Conservation (phyloP, 2,113 vertebrate species). For the Corydoras sp. region DNA sequence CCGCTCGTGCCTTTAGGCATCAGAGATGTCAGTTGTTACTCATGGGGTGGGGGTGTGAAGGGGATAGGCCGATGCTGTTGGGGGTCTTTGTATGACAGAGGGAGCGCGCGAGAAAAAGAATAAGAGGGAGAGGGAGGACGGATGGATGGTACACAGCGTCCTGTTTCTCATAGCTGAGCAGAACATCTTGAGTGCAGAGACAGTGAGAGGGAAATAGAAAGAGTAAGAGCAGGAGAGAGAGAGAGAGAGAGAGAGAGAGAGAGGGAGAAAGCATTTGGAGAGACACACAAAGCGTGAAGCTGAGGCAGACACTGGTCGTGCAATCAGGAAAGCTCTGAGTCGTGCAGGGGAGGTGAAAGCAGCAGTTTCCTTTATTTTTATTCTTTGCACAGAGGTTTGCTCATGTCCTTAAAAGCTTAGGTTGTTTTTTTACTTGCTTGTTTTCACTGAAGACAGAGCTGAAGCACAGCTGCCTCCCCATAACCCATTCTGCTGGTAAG, state of each 20-base stretch:
- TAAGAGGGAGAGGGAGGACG: slow-evolving; percentile 38
- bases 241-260: not conserved
- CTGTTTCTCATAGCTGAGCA: slow-evolving; percentile 64
- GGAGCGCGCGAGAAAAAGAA: slow-evolving; percentile 29
- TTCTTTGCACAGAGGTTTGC: too few relatives aligned
- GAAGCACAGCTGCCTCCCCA: too few relatives aligned
- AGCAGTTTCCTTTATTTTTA: too few relatives aligned
- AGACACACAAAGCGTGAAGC: slow-evolving; percentile 41
- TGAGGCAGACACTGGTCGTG: slow-evolving; percentile 50
- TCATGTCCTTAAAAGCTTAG: too few relatives aligned
- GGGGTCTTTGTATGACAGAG: slow-evolving; percentile 48
- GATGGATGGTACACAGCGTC: slow-evolving; percentile 58
- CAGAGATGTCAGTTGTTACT: slow-evolving; percentile 62
- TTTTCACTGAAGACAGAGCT: too few relatives aligned
- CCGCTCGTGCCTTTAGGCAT: slow-evolving; percentile 56
- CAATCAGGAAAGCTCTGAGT: slow-evolving; percentile 56
- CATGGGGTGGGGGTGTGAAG: slow-evolving; percentile 61
- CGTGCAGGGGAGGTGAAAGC: too few relatives aligned
- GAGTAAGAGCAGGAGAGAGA: slow-evolving; percentile 36
- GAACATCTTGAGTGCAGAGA: slow-evolving; percentile 61
- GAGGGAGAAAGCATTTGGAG: too few relatives aligned
- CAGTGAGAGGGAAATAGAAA: slow-evolving; percentile 27
- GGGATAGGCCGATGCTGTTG: slow-evolving; percentile 46
- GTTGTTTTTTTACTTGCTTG: too few relatives aligned
- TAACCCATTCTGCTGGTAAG: too few relatives aligned